A percentile compares a stretch with the other conserved stretches of the same genome.
Evolutionary conservation across 2,888 invertebrate genomes (phyloP).

Genomic region (Apamea epomidion): DNA sequence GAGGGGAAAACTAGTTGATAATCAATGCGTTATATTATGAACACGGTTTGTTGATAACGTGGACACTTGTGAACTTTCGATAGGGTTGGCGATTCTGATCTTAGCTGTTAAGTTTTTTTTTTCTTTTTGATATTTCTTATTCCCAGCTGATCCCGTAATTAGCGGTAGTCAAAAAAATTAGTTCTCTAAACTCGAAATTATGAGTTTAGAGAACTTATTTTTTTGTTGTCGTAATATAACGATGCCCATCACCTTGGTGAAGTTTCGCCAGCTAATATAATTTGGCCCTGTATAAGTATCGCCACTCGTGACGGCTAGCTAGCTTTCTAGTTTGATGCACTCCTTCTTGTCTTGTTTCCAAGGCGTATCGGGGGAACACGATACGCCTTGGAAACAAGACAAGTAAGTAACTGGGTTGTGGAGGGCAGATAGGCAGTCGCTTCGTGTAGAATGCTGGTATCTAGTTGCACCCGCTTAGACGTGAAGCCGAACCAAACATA

Average conservation of each 20-base stretch:
- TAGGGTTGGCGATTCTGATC: constrained; percentile 54
- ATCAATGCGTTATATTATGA: constrained; percentile 75
- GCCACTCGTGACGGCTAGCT: background rate
- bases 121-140: background rate
- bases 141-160: no score
- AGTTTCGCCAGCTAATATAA: background rate
- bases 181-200: no score
- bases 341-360: background rate
- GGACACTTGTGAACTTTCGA: constrained; percentile 71
- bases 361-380: no score
- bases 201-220: no score
- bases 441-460: background rate
- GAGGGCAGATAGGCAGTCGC: background rate
- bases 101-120: background rate
- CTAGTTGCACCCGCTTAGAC: background rate
- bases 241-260: no score
- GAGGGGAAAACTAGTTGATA: constrained; percentile 67
- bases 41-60: constrained; percentile 69
- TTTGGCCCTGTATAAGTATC: no score
- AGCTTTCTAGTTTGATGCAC: background rate
- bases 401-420: background rate
- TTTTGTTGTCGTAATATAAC: background rate
- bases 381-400: no score
- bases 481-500: background rate
- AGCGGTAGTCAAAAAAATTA: no score